phyloP scores from a whole-genome alignment of 1,140 invertebrate species.

The Magallana ariakensis region DNA sequence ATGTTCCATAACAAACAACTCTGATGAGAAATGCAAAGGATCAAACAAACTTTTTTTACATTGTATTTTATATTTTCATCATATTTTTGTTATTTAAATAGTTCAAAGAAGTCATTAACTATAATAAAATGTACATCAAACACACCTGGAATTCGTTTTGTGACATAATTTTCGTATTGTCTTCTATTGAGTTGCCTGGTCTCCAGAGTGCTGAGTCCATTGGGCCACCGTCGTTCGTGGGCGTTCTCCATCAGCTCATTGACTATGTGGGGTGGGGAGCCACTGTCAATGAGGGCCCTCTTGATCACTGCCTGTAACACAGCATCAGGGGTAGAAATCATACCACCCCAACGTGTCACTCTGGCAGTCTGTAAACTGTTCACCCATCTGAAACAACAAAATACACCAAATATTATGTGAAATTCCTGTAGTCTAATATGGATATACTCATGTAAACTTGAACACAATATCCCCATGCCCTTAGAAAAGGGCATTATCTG shows the following conservation, averaged over 20 bases:
- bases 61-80: too few species aligned
- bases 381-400: slow-evolving; percentile 86
- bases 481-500: too few species aligned
- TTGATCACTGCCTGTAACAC: slow-evolving; percentile 91
- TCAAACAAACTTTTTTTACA: too few species aligned
- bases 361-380: slow-evolving; percentile 90
- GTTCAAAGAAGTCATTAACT: too few species aligned
- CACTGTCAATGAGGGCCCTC: slow-evolving; percentile 91
- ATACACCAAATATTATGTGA: neutral
- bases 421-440: too few species aligned
- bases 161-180: slow-evolving; percentile 96
- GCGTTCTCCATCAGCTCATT: slow-evolving; percentile 98
- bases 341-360: slow-evolving; percentile 97
- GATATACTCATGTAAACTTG: too few species aligned
- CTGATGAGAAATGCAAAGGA: too few species aligned
- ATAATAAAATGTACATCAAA: neutral
- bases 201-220: slow-evolving; percentile 94
- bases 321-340: slow-evolving; percentile 98
- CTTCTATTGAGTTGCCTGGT: slow-evolving; percentile 92
- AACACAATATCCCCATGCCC: too few species aligned
- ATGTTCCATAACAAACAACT: too few species aligned
- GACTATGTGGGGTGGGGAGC: slow-evolving; percentile 93
- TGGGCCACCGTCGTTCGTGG: slow-evolving; percentile 96
- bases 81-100: too few species aligned
- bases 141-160: slow-evolving; percentile 90